Evolutionary conservation across 2,888 invertebrate species (phyloP), one percentile per base, ranked within the genome.

Genomic region (Arenicola marina): DNA sequence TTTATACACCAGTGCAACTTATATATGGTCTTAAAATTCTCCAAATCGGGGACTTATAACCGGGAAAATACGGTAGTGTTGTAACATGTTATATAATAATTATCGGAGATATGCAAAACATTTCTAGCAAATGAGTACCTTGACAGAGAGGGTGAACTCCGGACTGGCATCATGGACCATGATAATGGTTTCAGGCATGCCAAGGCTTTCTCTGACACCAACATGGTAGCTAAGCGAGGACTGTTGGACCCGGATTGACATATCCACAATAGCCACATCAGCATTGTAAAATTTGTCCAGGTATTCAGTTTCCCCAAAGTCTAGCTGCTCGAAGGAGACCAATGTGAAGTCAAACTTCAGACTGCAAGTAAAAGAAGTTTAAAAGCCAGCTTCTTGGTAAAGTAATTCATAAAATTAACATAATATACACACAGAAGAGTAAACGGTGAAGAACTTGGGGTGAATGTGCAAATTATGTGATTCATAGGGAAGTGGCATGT

Each of bases 201-300:
- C 92, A 85, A 96, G 95, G 81, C 95, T 96, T 85, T 99, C 97
- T 56, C 99, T 87, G 0, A 99, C 95, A 48, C 98, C 99, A 55
- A 99, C 88, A 81, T 98, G 97, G 85, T 99, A 99, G 75, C 94
- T 92, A 62, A 99, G 86, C 0, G 96, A 90, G 71, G 94, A 93
- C 83, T 96, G 95, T 84, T 99, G 98, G 31, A 92, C 72, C 29
- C 75, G 76, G 58, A 96, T 86, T 38, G 95, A 94, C 73, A 98
- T 87, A 84, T 99, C 99, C 48, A 98, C 94, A 45, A 99, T 88
- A 0, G 94, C 96, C 51, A 98, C 94, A 84, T 99, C 98, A 0
- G 99, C 98, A 88, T 96, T 96, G 85, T 98, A 98, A 85, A 99
- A 98, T 71, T 90, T 91, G 81, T 97, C 96, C 76, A 97, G 85